phyloP scores from a whole-genome alignment of 2,797 vertebrate genomes.

The Syngnathus acus region DNA sequence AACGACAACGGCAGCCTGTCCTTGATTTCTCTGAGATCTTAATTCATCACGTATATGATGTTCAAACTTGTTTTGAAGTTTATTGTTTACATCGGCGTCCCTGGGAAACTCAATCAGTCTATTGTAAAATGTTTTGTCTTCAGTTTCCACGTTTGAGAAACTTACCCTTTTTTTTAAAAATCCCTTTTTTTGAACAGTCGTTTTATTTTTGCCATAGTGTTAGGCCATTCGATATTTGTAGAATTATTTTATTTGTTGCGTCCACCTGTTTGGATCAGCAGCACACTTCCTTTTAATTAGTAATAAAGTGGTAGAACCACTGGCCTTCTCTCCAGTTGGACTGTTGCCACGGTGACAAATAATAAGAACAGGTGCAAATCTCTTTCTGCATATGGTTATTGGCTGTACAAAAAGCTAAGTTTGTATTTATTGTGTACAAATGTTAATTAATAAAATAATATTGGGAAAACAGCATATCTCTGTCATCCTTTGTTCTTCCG shows the following conservation, averaged over 20 bases:
- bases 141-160: constrained; percentile 49
- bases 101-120: constrained; percentile 12
- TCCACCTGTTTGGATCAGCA: constrained; percentile 75
- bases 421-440: constrained; percentile 99
- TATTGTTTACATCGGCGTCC: constrained; percentile 59
- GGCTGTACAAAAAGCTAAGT: constrained; percentile 93
- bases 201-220: constrained; percentile 31
- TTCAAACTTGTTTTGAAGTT: constrained; percentile 91
- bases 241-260: constrained; percentile 39
- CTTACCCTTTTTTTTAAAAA: constrained; percentile 6
- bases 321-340: constrained; percentile 70
- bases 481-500: not conserved
- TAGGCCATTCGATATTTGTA: constrained; percentile 40
- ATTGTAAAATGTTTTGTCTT: constrained; percentile 40
- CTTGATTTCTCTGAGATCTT: constrained; percentile 83
- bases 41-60: constrained; percentile 50
- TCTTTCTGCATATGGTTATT: constrained; percentile 86
- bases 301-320: constrained; percentile 58
- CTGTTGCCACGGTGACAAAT: constrained; percentile 75
- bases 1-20: constrained; percentile 39
- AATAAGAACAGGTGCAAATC: constrained; percentile 75
- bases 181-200: constrained; percentile 18
- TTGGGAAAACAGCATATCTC: constrained; percentile 33
- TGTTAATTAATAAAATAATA: constrained; percentile 95
- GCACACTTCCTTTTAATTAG: constrained; percentile 73